phyloP scores from a whole-genome alignment of 2,113 vertebrate genomes.

The Paralichthys olivaceus region DNA sequence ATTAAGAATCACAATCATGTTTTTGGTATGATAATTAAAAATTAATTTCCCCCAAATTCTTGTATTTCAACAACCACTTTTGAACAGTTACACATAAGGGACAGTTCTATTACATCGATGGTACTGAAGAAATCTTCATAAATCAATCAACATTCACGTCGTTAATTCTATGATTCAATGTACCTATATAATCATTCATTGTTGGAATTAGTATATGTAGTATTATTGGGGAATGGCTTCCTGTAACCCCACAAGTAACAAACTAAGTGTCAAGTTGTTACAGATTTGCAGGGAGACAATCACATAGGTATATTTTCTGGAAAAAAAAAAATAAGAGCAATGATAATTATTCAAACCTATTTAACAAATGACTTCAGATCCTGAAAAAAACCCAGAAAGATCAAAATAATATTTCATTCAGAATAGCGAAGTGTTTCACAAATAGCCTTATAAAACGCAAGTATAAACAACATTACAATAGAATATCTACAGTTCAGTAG shows the following conservation, averaged over 20 bases:
- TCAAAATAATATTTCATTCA: slow-evolving; percentile 75
- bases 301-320: slow-evolving; percentile 66
- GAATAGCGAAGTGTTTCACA: slow-evolving; percentile 84
- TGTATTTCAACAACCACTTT: slow-evolving; percentile 80
- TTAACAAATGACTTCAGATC: slow-evolving; percentile 79
- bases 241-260: slow-evolving; percentile 73
- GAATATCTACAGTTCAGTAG: slow-evolving; percentile 84
- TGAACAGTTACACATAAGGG: slow-evolving; percentile 79
- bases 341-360: slow-evolving; percentile 68
- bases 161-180: slow-evolving; percentile 70
- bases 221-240: slow-evolving; percentile 73
- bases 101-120: slow-evolving; percentile 77
- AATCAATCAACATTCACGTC: slow-evolving; percentile 76
- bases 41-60: slow-evolving; percentile 69
- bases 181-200: slow-evolving; percentile 68
- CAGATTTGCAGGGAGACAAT: slow-evolving; percentile 70
- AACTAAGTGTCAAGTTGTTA: slow-evolving; percentile 61
- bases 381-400: slow-evolving; percentile 56
- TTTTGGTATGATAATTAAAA: slow-evolving; percentile 77
- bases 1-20: slow-evolving; percentile 79
- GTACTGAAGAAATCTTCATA: slow-evolving; percentile 69
- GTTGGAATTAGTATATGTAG: slow-evolving; percentile 71
- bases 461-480: slow-evolving; percentile 87
- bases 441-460: slow-evolving; percentile 87
- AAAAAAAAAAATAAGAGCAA: slow-evolving; percentile 24